A percentile compares a stretch with the other conserved stretches of the same genome.
phyloP scores from a whole-genome alignment of 1,140 invertebrate genomes.

The Nixonia krombeini region DNA sequence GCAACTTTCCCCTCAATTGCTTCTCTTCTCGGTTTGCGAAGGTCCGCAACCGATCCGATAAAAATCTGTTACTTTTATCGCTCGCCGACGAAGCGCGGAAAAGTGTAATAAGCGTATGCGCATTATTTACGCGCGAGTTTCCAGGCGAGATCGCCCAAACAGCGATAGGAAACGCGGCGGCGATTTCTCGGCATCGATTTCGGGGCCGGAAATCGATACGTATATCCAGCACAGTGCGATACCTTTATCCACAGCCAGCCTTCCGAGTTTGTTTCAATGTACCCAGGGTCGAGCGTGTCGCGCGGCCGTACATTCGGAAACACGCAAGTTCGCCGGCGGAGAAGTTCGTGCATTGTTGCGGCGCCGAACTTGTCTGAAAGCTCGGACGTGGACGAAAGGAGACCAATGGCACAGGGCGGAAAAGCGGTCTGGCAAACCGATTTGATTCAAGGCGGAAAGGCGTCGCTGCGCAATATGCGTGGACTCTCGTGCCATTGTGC shows the following conservation, averaged over 20 bases:
- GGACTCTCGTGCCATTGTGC: conserved; percentile 21
- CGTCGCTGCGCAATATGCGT: conserved; percentile 29
- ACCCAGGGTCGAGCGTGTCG: conserved; percentile 18
- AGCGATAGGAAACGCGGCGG: too few relatives aligned
- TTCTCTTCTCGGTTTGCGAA: too few relatives aligned
- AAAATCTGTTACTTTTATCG: too few relatives aligned
- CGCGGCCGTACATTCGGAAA: conserved; percentile 15
- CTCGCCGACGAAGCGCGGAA: too few relatives aligned
- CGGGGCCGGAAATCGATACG: conserved; percentile 32
- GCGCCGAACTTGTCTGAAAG: conserved; percentile 39
- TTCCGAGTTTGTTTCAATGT: conserved; percentile 27
- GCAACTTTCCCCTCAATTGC: too few relatives aligned
- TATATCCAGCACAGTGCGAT: conserved; percentile 25
- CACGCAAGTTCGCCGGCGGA: conserved; percentile 25
- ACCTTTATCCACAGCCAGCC: conserved; percentile 14
- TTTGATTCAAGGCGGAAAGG: too few relatives aligned
- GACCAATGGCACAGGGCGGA: conserved; percentile 24
- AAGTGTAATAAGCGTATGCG: too few relatives aligned
- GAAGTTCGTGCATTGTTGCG: conserved; percentile 42
- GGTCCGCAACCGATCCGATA: too few relatives aligned
- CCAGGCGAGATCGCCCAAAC: too few relatives aligned
- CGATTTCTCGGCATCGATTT: conserved; percentile 13
- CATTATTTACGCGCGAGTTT: too few relatives aligned
- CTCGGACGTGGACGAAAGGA: conserved; percentile 27
- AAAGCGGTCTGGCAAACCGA: too few relatives aligned